Evolutionary conservation across 2,797 vertebrate genomes (phyloP).

Genomic region (Urosaurus nigricauda): DNA sequence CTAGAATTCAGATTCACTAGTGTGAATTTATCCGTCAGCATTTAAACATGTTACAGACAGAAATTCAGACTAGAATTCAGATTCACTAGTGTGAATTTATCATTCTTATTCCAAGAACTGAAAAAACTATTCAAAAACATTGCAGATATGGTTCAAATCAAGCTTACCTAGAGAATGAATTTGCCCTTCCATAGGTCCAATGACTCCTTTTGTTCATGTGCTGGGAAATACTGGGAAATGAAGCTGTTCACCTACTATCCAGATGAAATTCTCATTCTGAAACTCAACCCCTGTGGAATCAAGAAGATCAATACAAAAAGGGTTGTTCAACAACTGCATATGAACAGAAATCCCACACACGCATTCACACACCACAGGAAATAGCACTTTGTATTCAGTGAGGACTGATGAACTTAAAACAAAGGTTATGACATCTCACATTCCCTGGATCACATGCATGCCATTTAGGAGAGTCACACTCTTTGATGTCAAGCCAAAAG

Average conservation of each 20-base stretch:
- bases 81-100: background rate
- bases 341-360: background rate
- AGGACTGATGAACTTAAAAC: background rate
- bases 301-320: background rate
- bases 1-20: background rate
- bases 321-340: background rate
- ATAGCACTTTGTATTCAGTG: background rate
- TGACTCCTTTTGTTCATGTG: background rate
- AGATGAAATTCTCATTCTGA: background rate
- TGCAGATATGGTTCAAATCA: background rate
- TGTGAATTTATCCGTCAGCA: background rate
- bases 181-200: background rate
- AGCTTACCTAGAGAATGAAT: background rate
- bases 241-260: background rate
- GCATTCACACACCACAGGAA: background rate
- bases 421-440: background rate
- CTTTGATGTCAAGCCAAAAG: background rate
- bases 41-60: background rate
- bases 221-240: background rate
- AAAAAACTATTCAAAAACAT: background rate
- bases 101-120: background rate
- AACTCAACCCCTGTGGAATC: background rate
- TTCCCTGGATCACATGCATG: slow-evolving; percentile 4
- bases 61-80: background rate
- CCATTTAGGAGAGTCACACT: background rate